Conservation (phyloP, 2,113 vertebrate species). For the Colinus virginianus region DNA sequence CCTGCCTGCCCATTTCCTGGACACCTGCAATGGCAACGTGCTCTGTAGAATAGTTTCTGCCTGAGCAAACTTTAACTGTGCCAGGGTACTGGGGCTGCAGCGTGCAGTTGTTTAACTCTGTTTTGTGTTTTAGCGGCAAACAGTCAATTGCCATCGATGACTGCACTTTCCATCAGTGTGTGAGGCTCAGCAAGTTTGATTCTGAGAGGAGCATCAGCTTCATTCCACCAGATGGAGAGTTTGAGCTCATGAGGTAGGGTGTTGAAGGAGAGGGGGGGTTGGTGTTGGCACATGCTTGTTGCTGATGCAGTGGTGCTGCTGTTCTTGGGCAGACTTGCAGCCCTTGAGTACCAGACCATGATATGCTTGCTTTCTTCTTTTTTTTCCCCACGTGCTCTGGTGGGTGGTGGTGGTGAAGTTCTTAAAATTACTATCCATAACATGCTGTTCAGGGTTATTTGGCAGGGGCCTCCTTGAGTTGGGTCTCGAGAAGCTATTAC, state of each 20-base stretch:
- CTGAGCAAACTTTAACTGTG: background rate
- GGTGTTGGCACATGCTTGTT: background rate
- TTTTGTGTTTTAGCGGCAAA: conserved; percentile 86
- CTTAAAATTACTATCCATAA: background rate
- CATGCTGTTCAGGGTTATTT: background rate
- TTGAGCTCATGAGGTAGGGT: conserved; percentile 96
- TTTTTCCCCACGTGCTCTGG: background rate
- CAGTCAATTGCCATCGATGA: conserved; percentile 99
- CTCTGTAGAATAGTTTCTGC: conserved; percentile 58
- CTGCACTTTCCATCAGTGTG: conserved; percentile 99
- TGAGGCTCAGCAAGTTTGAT: conserved; percentile 99
- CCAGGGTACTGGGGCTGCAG: background rate
- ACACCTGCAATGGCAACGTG: background rate
- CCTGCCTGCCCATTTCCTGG: conserved; percentile 36
- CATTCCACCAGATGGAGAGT: conserved; percentile 98
- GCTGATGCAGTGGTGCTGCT: background rate
- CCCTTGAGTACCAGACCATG: background rate
- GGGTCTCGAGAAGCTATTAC: background rate
- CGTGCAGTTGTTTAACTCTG: background rate
- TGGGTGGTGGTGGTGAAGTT: background rate
- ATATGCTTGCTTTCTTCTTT: rapidly evolving
- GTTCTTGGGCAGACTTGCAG: background rate
- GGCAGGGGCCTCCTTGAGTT: background rate
- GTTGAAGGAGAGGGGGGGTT: background rate
- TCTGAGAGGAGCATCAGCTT: conserved; percentile 99